Conservation (phyloP, 2,888 invertebrate genomes). For the Macaria notata region DNA sequence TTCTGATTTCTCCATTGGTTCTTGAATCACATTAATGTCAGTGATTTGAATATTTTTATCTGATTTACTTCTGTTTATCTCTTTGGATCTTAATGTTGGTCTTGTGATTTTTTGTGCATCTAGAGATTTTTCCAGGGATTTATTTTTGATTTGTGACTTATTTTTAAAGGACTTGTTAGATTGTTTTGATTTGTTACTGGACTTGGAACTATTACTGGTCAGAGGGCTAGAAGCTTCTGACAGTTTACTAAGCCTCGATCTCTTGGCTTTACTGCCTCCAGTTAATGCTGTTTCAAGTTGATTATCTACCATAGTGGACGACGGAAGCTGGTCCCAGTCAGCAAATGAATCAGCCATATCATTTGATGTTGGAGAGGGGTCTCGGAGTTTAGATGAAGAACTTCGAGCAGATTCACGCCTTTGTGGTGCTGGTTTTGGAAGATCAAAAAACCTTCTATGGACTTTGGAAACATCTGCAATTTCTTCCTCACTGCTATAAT, state of each 20-base stretch:
- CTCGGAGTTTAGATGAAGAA: constrained; percentile 39
- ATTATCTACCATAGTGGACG: constrained; percentile 72
- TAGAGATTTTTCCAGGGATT: constrained; percentile 4
- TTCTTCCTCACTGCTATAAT: constrained; percentile 58
- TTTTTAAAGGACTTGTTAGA: neutral
- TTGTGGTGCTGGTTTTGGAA: constrained; percentile 42
- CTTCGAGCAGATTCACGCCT: constrained; percentile 22
- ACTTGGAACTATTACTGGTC: neutral
- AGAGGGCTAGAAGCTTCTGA: constrained; percentile 33
- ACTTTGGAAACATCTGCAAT: constrained; percentile 50
- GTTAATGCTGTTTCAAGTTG: constrained; percentile 49
- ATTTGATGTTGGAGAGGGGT: constrained; percentile 53
- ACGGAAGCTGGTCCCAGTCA: constrained; percentile 67
- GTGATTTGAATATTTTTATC: constrained; percentile 10
- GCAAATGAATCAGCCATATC: constrained; percentile 60
- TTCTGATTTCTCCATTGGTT: constrained; percentile 2
- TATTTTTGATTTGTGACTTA: constrained; percentile 1
- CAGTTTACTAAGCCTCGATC: constrained; percentile 48
- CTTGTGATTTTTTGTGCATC: neutral
- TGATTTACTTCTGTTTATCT: neutral
- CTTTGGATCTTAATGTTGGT: neutral
- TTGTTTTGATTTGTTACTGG: neutral
- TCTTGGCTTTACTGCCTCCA: constrained; percentile 49
- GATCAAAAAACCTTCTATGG: constrained; percentile 57
- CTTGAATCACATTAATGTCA: constrained; percentile 8